Percentiles rank a stretch among this genome's conserved stretches.
Conservation (phyloP, 2,888 invertebrate species). For the Pyrrhosoma nymphula region DNA sequence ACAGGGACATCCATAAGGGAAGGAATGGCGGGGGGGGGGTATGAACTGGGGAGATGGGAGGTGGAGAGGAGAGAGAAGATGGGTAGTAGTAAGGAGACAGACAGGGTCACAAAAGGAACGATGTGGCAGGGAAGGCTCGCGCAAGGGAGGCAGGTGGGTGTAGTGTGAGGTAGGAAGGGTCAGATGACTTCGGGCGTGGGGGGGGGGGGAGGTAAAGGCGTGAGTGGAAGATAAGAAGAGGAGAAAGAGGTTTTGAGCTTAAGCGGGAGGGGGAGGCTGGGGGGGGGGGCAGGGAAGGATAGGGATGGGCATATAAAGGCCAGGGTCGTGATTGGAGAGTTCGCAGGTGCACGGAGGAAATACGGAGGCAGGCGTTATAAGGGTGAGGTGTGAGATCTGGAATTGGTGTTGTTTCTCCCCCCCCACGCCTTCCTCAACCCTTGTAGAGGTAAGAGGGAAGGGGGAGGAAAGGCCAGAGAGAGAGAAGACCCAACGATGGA, state of each 20-base stretch:
- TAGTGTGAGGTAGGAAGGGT: background rate
- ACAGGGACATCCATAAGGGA: conserved; percentile 30
- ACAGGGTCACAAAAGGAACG: background rate
- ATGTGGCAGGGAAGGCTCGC: background rate
- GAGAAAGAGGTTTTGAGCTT: background rate
- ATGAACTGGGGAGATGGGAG: no score
- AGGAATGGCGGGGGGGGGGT: background rate
- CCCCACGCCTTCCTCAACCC: background rate
- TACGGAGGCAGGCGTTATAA: background rate
- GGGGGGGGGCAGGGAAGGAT: background rate
- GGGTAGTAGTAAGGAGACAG: background rate
- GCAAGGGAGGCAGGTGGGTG: background rate
- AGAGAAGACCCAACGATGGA: background rate
- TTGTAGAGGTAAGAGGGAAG: background rate
- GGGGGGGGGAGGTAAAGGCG: background rate
- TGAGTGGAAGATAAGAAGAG: conserved; percentile 15
- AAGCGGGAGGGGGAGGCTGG: background rate
- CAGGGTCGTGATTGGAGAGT: conserved; percentile 35
- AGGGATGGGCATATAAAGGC: conserved; percentile 4
- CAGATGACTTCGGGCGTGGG: background rate
- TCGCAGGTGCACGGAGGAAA: conserved; percentile 36
- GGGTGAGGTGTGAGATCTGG: conserved; percentile 2
- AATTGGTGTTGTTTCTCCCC: background rate
- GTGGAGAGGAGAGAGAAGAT: background rate
- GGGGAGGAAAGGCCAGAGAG: background rate